A percentile compares a stretch with the other conserved stretches of the same genome.
Conservation (phyloP, 2,113 vertebrate species). For the Isichthys henryi region DNA sequence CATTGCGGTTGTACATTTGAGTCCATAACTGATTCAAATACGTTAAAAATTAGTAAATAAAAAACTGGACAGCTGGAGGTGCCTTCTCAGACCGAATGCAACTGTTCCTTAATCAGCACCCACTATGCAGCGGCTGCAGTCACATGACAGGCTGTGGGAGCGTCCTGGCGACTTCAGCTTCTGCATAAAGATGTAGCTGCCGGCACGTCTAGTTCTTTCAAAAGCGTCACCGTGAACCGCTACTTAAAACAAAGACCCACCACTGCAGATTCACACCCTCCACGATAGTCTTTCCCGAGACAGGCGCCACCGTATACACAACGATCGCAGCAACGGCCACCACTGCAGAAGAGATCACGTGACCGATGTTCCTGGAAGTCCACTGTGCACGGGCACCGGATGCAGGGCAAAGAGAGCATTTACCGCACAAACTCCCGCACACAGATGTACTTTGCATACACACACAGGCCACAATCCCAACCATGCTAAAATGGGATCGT, state of each 20-base stretch:
- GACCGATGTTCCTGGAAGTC: not conserved
- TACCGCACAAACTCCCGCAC: not conserved
- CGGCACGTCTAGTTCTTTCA: not conserved
- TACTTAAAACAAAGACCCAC: not conserved
- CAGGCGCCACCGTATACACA: not conserved
- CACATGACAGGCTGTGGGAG: not conserved
- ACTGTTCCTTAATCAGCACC: not conserved
- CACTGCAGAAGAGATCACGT: not conserved
- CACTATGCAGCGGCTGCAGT: not conserved
- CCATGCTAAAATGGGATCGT: not conserved
- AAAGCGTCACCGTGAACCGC: not conserved
- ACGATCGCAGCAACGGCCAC: not conserved
- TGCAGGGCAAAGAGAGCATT: not conserved
- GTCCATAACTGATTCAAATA: not conserved
- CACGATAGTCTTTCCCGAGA: not conserved
- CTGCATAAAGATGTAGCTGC: not conserved
- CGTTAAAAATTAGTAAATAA: not conserved
- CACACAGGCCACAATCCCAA: not conserved
- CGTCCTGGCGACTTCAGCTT: not conserved
- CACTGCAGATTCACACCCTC: not conserved
- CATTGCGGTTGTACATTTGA: not conserved
- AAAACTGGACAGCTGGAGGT: not conserved
- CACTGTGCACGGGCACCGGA: not conserved
- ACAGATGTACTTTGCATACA: not conserved
- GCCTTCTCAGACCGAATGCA: not conserved